Conservation (phyloP, 2,113 vertebrate species). For the Puntigrus tetrazona region DNA sequence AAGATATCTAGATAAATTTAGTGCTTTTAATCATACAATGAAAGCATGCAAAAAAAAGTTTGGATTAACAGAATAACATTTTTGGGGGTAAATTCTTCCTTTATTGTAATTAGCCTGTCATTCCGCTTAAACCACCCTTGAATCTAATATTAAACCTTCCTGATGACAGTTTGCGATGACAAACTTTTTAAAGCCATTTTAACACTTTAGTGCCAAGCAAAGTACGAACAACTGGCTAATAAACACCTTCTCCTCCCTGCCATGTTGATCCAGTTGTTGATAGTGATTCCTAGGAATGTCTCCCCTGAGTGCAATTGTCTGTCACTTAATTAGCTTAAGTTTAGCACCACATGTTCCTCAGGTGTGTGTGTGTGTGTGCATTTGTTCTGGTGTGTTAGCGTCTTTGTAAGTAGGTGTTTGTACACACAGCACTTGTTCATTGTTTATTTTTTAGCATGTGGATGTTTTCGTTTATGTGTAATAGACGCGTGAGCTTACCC, state of each 20-base stretch:
- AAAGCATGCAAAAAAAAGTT: background rate
- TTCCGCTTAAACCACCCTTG: background rate
- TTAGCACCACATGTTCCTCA: constrained; percentile 71
- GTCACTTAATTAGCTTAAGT: constrained; percentile 76
- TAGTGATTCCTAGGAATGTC: constrained; percentile 65
- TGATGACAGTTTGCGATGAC: constrained; percentile 29
- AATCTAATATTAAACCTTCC: constrained; percentile 9
- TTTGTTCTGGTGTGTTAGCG: constrained; percentile 34
- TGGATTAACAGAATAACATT: background rate
- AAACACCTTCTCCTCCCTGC: constrained; percentile 60
- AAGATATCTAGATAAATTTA: background rate
- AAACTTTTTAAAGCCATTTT: too few species aligned
- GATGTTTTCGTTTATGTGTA: constrained; percentile 42
- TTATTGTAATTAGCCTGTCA: background rate
- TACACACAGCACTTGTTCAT: constrained; percentile 42
- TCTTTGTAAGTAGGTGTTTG: constrained; percentile 51
- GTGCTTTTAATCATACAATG: background rate
- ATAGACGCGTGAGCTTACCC: constrained; percentile 13
- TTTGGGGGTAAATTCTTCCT: background rate
- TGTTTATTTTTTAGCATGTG: constrained; percentile 57
- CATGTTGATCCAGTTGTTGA: constrained; percentile 68
- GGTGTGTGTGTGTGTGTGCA: constrained; percentile 57
- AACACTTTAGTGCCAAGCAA: constrained; percentile 53
- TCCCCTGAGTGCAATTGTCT: constrained; percentile 72
- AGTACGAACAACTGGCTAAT: constrained; percentile 65